Percentiles rank a stretch among this genome's conserved stretches.
These are phyloP conservation scores for Rhinoraja longicauda DNA, from an alignment of 2,797 vertebrate species.

Conservation along the genomic window DNA sequence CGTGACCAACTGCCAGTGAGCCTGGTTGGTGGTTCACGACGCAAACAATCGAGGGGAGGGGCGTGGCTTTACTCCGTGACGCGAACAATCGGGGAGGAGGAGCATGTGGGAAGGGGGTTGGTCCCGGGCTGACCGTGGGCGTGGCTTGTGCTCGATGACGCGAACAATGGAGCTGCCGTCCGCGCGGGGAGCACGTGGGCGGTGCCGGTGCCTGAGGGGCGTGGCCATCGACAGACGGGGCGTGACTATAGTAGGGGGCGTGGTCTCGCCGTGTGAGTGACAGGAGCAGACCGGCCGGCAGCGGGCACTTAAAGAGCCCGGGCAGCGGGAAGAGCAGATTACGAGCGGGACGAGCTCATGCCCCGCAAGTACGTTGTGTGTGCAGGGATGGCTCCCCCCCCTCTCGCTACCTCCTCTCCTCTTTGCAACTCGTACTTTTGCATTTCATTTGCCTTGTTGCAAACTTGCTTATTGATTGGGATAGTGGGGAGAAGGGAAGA, in stretches of 20 bases:
- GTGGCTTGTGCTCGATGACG: conserved; percentile 44
- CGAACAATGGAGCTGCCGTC: conserved; percentile 49
- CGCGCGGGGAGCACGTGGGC: conserved; percentile 42
- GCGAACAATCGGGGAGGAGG: no score
- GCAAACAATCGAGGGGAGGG: no score
- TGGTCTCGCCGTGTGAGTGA: conserved; percentile 38
- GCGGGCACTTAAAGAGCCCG: conserved; percentile 31
- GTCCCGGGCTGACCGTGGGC: no score
- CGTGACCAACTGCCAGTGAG: conserved; percentile 43
- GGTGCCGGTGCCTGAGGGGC: conserved; percentile 40
- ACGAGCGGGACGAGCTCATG: not conserved
- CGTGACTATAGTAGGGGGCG: conserved; percentile 44
- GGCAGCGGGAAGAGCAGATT: not conserved
- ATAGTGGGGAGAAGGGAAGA: not conserved
- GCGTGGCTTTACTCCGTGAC: no score
- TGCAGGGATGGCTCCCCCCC: no score
- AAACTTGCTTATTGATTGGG: not conserved
- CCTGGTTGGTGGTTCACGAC: no score
- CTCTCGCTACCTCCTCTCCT: no score
- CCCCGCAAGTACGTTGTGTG: not conserved
- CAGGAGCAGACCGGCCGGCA: not conserved
- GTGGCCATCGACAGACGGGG: conserved; percentile 47
- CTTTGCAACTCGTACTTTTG: not conserved
- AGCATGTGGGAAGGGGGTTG: no score
- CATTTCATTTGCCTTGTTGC: conserved; percentile 41